Conservation (phyloP, 2,113 vertebrate species). For the Mesembrinibis cayennensis region DNA sequence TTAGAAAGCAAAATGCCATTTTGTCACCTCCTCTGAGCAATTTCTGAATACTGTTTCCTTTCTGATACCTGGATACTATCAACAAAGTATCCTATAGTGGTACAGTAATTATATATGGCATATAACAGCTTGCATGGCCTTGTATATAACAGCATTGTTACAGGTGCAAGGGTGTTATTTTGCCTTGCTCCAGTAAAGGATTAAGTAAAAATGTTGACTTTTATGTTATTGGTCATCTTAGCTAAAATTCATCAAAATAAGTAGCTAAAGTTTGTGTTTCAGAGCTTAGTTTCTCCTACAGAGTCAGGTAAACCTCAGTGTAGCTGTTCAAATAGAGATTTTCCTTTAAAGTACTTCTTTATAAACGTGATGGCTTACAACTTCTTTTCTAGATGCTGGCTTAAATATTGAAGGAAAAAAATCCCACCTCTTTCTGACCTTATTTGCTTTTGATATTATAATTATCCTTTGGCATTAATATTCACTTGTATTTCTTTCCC, state of each 20-base stretch:
- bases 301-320: not conserved
- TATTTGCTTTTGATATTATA: not conserved
- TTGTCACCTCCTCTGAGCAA: not conserved
- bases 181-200: not conserved
- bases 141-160: accelerated
- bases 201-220: not conserved
- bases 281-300: not conserved
- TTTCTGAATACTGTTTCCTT: not conserved
- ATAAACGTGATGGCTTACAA: not conserved
- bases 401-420: not conserved
- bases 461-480: not conserved
- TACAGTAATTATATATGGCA: not conserved
- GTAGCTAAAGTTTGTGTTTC: not conserved
- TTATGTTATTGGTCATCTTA: not conserved
- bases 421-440: accelerated
- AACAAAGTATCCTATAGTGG: not conserved
- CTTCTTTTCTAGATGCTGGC: not conserved
- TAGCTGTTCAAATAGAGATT: not conserved
- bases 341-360: not conserved
- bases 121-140: not conserved
- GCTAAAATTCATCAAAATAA: not conserved
- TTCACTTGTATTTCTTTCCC: not conserved
- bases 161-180: not conserved
- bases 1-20: not conserved
- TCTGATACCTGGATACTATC: not conserved